Conservation (phyloP, 2,888 invertebrate genomes). For the Leptinotarsa tumamoca region DNA sequence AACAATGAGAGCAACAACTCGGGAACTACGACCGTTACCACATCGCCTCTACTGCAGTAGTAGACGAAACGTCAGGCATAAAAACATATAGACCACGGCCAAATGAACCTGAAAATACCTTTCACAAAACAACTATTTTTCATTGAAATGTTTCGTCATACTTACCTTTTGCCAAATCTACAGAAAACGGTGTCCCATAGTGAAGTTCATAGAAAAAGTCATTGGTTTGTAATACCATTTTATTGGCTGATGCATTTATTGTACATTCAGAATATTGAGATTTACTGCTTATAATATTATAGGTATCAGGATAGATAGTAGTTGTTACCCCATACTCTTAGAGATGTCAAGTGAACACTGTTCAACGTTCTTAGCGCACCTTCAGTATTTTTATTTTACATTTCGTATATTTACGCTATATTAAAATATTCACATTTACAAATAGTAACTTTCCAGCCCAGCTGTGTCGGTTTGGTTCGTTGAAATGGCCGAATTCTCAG, state of each 20-base stretch:
- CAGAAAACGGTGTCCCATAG: too few species aligned
- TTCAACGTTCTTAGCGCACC: conserved; percentile 49
- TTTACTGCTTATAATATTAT: conserved; percentile 66
- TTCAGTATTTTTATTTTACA: conserved; percentile 54
- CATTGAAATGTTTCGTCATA: too few species aligned
- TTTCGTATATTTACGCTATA: conserved; percentile 59
- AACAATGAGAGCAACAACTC: too few species aligned
- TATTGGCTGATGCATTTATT: conserved; percentile 69
- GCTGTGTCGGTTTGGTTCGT: conserved; percentile 29
- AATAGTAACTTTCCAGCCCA: conserved; percentile 51
- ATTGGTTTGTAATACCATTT: conserved; percentile 63
- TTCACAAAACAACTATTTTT: too few species aligned
- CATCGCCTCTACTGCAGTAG: too few species aligned
- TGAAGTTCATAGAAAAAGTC: not conserved
- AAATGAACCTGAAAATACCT: too few species aligned
- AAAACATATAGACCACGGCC: too few species aligned
- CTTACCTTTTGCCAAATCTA: too few species aligned
- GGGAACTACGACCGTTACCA: too few species aligned
- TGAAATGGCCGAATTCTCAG: not conserved
- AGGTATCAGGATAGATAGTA: conserved; percentile 64
- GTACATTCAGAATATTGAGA: conserved; percentile 67
- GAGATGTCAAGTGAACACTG: conserved; percentile 54
- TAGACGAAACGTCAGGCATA: too few species aligned
- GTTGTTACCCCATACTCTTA: conserved; percentile 63
- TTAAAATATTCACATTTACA: conserved; percentile 65